phyloP scores from a whole-genome alignment of 2,888 invertebrate genomes.

The Pinctada fucata region DNA sequence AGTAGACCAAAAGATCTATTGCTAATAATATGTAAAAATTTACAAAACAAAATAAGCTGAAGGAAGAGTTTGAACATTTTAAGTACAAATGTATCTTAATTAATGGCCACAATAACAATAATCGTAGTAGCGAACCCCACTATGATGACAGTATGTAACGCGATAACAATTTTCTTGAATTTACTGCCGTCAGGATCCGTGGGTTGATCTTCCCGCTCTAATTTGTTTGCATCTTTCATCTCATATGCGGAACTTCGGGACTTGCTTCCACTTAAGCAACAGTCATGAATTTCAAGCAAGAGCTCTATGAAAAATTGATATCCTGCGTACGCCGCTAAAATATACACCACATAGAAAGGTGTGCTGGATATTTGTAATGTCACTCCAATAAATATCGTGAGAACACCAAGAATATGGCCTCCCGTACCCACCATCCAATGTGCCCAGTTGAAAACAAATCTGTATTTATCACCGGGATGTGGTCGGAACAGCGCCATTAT shows the following conservation, averaged over 20 bases:
- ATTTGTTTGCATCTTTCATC: constrained; percentile 15
- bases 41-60: no score
- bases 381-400: constrained; percentile 93
- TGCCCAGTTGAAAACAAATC: constrained; percentile 75
- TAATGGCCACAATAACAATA: constrained; percentile 77
- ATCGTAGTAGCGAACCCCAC: constrained; percentile 84
- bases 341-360: constrained; percentile 90
- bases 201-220: background rate
- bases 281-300: constrained; percentile 78
- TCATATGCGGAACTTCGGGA: constrained; percentile 21
- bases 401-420: constrained; percentile 80
- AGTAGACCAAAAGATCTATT: no score
- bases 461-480: constrained; percentile 60
- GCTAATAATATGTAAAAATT: no score
- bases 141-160: constrained; percentile 86
- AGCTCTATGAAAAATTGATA: constrained; percentile 93
- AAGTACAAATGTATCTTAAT: constrained; percentile 49
- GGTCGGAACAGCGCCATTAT: constrained; percentile 73
- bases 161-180: constrained; percentile 87
- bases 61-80: no score
- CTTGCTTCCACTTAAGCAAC: constrained; percentile 35
- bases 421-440: constrained; percentile 75
- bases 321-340: constrained; percentile 90
- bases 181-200: background rate
- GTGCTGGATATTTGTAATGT: constrained; percentile 89